Evolutionary conservation across 2,888 invertebrate species (phyloP).

Genomic region (Drosophila melanosoma): DNA sequence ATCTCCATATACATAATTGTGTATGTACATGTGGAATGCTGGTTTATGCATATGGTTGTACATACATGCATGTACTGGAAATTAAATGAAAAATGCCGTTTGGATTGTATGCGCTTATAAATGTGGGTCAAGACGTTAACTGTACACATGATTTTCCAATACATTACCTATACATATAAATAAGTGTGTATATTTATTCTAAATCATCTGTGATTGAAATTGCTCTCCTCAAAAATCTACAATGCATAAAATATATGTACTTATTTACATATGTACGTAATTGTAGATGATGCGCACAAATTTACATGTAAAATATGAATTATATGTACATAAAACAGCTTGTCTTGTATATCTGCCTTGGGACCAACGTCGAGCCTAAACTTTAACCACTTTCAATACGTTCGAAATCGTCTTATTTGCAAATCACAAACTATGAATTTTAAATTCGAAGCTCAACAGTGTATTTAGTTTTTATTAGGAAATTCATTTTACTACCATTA

Average conservation of each 20-base stretch:
- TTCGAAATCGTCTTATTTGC: background rate
- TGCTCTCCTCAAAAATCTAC: background rate
- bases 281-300: background rate
- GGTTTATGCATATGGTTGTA: background rate
- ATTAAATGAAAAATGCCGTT: background rate
- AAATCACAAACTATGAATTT: background rate
- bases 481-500: background rate
- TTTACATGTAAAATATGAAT: background rate
- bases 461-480: background rate
- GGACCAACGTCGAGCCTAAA: background rate
- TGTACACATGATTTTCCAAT: slow-evolving; percentile 1
- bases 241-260: background rate
- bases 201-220: background rate
- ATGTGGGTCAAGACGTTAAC: slow-evolving; percentile 2
- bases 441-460: background rate
- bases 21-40: background rate
- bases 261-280: background rate
- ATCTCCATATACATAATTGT: background rate
- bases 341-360: background rate
- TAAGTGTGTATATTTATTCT: background rate
- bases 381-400: background rate
- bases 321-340: background rate
- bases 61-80: background rate
- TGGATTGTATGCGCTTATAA: background rate
- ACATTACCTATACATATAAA: background rate